Percentiles rank a stretch among this genome's conserved stretches.
phyloP scores from a whole-genome alignment of 2,797 vertebrate species.

The Sebastes oblongus region DNA sequence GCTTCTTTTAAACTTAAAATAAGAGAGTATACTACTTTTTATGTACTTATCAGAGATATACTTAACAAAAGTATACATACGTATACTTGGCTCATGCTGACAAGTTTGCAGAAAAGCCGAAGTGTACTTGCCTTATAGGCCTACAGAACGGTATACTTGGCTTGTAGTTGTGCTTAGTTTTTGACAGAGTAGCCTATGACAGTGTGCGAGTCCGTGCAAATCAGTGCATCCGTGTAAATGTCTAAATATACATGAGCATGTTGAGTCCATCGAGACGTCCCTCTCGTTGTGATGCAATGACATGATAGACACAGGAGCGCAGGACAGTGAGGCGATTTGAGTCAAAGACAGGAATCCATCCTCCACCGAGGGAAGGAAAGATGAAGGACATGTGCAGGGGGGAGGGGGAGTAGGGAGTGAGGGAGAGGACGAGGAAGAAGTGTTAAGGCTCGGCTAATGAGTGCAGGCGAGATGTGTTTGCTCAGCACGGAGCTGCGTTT shows the following conservation, averaged over 20 bases:
- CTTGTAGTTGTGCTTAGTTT: too few relatives aligned
- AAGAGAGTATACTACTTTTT: too few relatives aligned
- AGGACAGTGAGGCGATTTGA: constrained; percentile 1
- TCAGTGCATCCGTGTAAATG: neutral
- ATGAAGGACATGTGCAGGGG: constrained; percentile 16
- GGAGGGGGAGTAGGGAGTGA: neutral
- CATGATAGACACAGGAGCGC: constrained; percentile 9
- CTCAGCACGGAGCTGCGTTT: constrained; percentile 56
- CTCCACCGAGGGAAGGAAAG: neutral
- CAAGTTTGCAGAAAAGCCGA: too few relatives aligned
- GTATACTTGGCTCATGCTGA: too few relatives aligned
- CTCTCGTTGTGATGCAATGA: constrained; percentile 15
- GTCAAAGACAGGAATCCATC: constrained; percentile 8
- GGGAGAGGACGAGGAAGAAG: neutral
- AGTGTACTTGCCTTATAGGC: too few relatives aligned
- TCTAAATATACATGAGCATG: neutral
- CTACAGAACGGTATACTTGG: too few relatives aligned
- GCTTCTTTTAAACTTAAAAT: too few relatives aligned
- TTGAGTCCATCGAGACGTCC: neutral
- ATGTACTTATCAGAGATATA: too few relatives aligned
- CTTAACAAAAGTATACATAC: too few relatives aligned
- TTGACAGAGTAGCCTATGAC: too few relatives aligned
- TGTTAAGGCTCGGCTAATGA: constrained; percentile 65
- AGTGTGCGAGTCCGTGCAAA: too few relatives aligned
- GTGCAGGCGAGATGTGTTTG: constrained; percentile 62